Conservation (phyloP, 2,797 vertebrate species). For the Sebastes trivittatus region DNA sequence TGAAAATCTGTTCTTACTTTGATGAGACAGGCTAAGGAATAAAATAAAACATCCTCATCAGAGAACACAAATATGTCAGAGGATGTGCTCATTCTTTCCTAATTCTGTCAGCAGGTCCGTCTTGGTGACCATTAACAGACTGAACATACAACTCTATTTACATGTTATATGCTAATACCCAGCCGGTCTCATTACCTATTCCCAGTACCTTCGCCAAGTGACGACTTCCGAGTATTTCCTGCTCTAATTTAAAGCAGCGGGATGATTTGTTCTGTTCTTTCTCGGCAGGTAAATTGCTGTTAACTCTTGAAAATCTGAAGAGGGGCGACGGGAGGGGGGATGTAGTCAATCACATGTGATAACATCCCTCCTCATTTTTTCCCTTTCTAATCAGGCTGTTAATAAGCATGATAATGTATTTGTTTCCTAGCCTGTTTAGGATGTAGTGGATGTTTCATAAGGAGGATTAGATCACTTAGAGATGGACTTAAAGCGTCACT, state of each 20-base stretch:
- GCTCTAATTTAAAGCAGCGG: conserved; percentile 41
- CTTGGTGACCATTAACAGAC: neutral
- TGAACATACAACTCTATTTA: conserved; percentile 21
- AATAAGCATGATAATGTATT: neutral
- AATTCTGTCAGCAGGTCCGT: neutral
- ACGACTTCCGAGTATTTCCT: conserved; percentile 39
- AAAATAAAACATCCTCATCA: neutral
- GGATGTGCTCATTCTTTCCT: neutral
- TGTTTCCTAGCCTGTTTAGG: conserved; percentile 11
- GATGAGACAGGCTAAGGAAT: neutral
- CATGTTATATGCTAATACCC: conserved; percentile 19
- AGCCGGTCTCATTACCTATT: conserved; percentile 31
- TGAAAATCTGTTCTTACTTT: neutral
- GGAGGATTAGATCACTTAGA: conserved; percentile 66
- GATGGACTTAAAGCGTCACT: conserved; percentile 51
- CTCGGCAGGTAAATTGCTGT: conserved; percentile 34
- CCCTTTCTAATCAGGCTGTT: conserved; percentile 17
- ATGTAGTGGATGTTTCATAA: conserved; percentile 20
- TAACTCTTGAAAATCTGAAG: conserved; percentile 24
- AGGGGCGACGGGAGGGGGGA: neutral
- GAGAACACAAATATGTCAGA: neutral
- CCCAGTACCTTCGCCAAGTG: conserved; percentile 11
- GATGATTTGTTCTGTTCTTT: conserved; percentile 36
- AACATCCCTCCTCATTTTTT: neutral
- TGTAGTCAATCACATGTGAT: neutral